Conservation (phyloP, 2,797 vertebrate genomes). For the Fistularia commersonii region DNA sequence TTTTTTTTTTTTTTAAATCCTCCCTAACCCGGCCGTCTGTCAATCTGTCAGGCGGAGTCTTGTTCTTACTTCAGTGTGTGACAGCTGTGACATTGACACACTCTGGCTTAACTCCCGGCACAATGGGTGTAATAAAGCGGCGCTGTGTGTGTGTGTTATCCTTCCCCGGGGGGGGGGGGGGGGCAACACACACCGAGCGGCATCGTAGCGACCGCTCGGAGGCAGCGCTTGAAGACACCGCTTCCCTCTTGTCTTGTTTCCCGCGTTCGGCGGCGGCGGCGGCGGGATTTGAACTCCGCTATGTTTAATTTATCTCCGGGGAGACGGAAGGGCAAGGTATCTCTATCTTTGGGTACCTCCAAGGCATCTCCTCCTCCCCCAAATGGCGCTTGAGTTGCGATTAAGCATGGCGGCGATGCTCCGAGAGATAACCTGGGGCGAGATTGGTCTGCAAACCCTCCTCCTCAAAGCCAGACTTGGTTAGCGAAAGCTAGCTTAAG, state of each 20-base stretch:
- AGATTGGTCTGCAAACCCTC: constrained; percentile 65
- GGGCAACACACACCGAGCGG: no score
- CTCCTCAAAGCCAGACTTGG: no score
- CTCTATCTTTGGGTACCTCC: no score
- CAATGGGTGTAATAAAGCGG: constrained; percentile 17
- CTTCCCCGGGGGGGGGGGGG: constrained; percentile 22
- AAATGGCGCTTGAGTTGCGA: constrained; percentile 57
- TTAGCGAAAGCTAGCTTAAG: no score
- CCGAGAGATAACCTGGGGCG: constrained; percentile 62
- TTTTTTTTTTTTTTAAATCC: constrained; percentile 7
- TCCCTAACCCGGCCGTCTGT: constrained; percentile 26
- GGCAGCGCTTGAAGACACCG: no score
- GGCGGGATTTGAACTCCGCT: constrained; percentile 65
- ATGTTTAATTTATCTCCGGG: constrained; percentile 61
- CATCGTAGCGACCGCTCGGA: no score
- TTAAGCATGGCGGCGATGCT: constrained; percentile 71
- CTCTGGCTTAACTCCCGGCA: constrained; percentile 12
- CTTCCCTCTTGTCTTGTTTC: no score
- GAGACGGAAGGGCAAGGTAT: constrained; percentile 53
- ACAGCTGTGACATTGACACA: constrained; percentile 36
- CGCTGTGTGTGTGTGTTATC: constrained; percentile 5
- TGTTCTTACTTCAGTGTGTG: constrained; percentile 17
- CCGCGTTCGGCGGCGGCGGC: no score
- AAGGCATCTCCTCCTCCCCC: constrained; percentile 37
- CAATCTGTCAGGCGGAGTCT: constrained; percentile 21